Percentiles rank a stretch among this genome's conserved stretches.
Conservation (phyloP, 1,140 invertebrate species). For the Lepidotrigona ventralis region DNA sequence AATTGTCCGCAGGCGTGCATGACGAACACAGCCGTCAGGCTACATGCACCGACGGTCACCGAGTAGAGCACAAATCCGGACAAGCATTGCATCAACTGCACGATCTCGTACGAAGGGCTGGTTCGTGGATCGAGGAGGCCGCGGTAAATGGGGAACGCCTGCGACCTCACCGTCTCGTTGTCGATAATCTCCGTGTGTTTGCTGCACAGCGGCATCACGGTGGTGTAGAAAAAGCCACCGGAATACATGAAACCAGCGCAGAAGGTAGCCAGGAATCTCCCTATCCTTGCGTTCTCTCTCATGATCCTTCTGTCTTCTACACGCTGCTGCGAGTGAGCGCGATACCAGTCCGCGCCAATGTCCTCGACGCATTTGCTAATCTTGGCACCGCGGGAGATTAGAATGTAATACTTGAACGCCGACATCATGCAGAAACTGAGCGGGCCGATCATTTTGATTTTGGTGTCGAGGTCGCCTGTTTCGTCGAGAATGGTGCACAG, state of each 20-base stretch:
- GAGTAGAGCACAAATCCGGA: conserved; percentile 56
- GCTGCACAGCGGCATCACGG: conserved; percentile 66
- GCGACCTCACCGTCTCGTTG: conserved; percentile 56
- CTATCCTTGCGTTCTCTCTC: conserved; percentile 46
- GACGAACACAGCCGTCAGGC: conserved; percentile 59
- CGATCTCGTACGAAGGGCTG: conserved; percentile 59
- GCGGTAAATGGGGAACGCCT: conserved; percentile 52
- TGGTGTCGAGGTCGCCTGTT: conserved; percentile 22
- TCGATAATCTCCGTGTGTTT: conserved; percentile 54
- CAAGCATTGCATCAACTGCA: conserved; percentile 51
- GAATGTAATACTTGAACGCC: conserved; percentile 48
- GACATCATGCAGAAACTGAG: conserved; percentile 56
- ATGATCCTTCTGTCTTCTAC: conserved; percentile 43
- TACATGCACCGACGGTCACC: conserved; percentile 52
- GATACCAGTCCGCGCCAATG: conserved; percentile 48
- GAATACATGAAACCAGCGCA: conserved; percentile 69
- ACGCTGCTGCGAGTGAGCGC: not conserved
- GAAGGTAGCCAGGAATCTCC: conserved; percentile 49
- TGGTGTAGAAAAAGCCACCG: conserved; percentile 71
- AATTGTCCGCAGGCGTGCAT: conserved; percentile 65
- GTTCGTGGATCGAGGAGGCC: conserved; percentile 45
- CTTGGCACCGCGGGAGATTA: conserved; percentile 11
- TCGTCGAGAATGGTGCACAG: conserved; percentile 44
- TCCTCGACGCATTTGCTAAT: conserved; percentile 51
- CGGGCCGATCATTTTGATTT: conserved; percentile 56